Evolutionary conservation across 2,113 vertebrate species (phyloP).

Genomic region (Pelecanoides urinatrix): DNA sequence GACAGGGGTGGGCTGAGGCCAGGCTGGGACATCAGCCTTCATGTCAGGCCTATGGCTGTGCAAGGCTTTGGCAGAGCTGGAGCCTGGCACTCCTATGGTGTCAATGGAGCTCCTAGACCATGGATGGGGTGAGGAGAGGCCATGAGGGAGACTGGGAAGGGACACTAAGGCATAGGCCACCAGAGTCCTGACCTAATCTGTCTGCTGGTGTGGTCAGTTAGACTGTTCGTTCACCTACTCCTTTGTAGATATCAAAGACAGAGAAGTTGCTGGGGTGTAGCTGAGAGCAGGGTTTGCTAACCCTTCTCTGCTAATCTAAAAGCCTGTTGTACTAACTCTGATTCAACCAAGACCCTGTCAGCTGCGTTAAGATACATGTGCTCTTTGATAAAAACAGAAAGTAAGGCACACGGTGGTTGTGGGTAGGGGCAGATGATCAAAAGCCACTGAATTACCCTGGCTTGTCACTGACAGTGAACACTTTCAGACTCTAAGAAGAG

Average conservation of each 20-base stretch:
- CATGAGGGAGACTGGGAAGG: background rate
- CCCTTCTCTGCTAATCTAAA: background rate
- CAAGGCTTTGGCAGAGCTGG: background rate
- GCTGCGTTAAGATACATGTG: background rate
- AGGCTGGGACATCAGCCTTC: background rate
- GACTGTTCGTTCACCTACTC: background rate
- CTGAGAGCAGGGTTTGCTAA: background rate
- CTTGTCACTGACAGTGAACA: background rate
- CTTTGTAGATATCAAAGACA: background rate
- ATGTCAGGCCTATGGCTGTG: background rate
- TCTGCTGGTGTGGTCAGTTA: background rate
- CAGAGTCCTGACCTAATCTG: background rate
- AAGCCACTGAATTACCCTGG: background rate
- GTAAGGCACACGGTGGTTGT: background rate
- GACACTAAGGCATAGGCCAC: background rate
- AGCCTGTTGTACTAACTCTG: background rate
- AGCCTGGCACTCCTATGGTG: background rate
- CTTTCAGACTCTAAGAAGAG: background rate
- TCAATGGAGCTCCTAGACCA: background rate
- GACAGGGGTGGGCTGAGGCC: background rate
- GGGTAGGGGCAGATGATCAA: background rate
- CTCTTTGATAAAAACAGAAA: background rate
- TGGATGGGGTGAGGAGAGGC: no score
- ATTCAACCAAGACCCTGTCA: background rate
- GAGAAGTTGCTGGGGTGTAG: background rate